Percentiles rank a stretch among this genome's conserved stretches.
Conservation (phyloP, 2,888 invertebrate species). For the Frankliniella intonsa region DNA sequence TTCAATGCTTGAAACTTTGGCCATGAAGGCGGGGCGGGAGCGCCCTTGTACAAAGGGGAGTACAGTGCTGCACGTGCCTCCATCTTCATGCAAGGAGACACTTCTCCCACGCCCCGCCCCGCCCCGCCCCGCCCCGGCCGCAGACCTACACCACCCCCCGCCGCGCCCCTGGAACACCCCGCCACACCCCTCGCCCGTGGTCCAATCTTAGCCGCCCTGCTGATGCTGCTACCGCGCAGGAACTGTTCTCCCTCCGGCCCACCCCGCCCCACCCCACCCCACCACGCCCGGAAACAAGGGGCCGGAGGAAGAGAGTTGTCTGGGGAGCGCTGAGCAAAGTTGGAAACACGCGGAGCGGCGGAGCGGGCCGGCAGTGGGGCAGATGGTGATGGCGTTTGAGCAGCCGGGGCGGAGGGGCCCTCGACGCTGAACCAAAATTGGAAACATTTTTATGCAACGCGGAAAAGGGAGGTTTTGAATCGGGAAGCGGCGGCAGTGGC, state of each 20-base stretch:
- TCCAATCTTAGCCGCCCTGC: neutral
- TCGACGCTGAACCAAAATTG: neutral
- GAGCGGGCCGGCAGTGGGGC: no score
- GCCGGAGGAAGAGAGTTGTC: neutral
- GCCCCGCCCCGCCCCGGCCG: neutral
- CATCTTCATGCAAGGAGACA: neutral
- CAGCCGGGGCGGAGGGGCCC: neutral
- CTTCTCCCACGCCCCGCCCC: neutral
- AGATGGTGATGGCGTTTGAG: no score
- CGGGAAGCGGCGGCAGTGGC: neutral
- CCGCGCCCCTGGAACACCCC: no score
- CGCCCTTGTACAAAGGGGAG: neutral
- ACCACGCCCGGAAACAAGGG: no score
- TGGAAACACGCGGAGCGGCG: no score
- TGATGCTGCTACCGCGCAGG: no score
- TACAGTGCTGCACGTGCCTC: neutral
- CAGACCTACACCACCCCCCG: neutral
- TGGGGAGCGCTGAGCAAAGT: neutral
- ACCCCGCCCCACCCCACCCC: neutral
- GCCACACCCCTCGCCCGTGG: neutral
- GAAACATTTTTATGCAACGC: neutral
- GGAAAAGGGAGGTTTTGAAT: neutral
- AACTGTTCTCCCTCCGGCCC: neutral
- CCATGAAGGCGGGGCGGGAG: neutral
- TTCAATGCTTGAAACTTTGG: slow-evolving; percentile 8